A percentile compares a stretch with the other conserved stretches of the same genome.
Conservation (phyloP, 2,113 vertebrate genomes). For the Saccopteryx leptura region DNA sequence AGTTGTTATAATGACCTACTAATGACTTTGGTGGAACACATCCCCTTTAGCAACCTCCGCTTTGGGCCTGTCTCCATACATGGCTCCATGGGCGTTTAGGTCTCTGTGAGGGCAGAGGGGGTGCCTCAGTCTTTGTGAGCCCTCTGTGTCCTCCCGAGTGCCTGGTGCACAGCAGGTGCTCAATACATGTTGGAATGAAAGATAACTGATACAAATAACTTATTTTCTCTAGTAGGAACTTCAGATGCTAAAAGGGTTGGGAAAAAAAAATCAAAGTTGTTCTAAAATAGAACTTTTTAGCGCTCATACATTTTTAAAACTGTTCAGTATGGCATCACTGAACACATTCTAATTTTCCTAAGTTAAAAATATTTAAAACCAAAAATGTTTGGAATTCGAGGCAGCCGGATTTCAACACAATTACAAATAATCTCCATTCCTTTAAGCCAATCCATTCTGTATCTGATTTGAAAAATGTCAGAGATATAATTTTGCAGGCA, state of each 20-base stretch:
- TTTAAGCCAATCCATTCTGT: background rate
- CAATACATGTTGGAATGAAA: background rate
- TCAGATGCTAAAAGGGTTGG: background rate
- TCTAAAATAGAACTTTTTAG: slow-evolving; percentile 1
- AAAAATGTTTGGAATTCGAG: background rate
- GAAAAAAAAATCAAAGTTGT: slow-evolving; percentile 1
- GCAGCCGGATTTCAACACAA: background rate
- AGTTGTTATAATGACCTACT: background rate
- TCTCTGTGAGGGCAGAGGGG: background rate
- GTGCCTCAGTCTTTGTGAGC: background rate
- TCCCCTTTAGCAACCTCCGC: background rate
- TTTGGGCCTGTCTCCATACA: background rate
- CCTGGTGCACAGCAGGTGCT: background rate
- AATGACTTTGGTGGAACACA: background rate
- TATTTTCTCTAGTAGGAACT: background rate
- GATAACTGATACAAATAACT: background rate
- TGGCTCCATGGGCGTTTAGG: background rate
- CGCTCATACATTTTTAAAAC: slow-evolving; percentile 13
- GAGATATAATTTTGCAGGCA: slow-evolving; percentile 9
- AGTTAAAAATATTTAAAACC: slow-evolving; percentile 16
- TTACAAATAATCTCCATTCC: slow-evolving; percentile 39
- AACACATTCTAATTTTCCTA: background rate
- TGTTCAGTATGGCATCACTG: background rate
- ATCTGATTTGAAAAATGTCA: background rate
- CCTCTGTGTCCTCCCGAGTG: background rate